A percentile compares a stretch with the other conserved stretches of the same genome.
Conservation (phyloP, 2,797 vertebrate species). For the Falco columbarius region DNA sequence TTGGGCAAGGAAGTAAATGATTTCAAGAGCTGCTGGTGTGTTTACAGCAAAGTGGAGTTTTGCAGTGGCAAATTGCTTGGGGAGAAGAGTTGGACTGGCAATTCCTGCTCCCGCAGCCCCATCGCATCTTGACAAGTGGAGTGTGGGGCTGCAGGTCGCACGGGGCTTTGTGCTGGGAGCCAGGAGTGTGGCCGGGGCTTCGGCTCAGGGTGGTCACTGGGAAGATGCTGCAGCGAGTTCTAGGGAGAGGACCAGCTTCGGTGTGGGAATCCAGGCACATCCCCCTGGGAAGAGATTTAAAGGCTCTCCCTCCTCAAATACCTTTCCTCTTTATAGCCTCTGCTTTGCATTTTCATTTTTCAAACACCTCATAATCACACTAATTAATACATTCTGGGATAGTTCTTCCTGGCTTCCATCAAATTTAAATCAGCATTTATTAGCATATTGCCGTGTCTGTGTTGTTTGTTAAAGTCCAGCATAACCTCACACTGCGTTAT, state of each 20-base stretch:
- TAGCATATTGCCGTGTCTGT: neutral
- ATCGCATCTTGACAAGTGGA: neutral
- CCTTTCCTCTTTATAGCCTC: neutral
- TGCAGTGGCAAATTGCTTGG: neutral
- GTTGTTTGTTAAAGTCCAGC: neutral
- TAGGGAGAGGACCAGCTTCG: accelerated
- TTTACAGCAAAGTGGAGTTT: neutral
- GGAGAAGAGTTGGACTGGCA: neutral
- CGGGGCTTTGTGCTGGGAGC: neutral
- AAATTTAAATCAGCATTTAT: neutral
- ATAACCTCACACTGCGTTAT: neutral
- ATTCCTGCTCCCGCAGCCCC: neutral
- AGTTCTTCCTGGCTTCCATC: neutral
- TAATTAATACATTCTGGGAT: conserved; percentile 8
- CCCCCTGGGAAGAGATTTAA: neutral
- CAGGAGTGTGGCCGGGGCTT: neutral
- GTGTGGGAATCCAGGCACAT: neutral
- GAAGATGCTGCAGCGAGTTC: neutral
- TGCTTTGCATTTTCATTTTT: neutral
- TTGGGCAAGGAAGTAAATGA: neutral
- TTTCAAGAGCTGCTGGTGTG: neutral
- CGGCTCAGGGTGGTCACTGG: accelerated
- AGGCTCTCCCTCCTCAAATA: neutral
- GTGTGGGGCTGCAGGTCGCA: accelerated
- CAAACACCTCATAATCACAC: neutral